Conservation (phyloP, 2,888 invertebrate genomes). For the Ceratothoa steindachneri region DNA sequence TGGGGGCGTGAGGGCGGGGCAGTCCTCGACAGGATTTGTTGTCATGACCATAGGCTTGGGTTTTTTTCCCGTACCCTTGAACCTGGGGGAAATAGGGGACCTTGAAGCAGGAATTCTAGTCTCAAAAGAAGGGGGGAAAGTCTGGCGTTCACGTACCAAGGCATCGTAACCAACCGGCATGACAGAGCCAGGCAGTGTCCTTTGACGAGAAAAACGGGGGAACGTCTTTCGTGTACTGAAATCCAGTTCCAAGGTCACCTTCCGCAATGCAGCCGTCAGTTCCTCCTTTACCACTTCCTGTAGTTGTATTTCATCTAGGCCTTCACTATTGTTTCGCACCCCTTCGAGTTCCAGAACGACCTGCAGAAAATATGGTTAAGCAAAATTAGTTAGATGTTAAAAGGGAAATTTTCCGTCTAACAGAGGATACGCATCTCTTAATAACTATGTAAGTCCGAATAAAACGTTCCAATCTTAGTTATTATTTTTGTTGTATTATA, state of each 20-base stretch:
- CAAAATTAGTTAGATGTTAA: background rate
- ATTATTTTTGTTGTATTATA: no score
- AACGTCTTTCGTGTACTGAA: slow-evolving; percentile 26
- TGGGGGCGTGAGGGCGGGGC: background rate
- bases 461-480: background rate
- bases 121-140: slow-evolving; percentile 38
- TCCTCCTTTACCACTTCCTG: slow-evolving; percentile 40
- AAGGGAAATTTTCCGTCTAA: background rate
- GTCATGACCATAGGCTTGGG: background rate
- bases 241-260: slow-evolving; percentile 35
- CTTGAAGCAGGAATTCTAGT: slow-evolving; percentile 9
- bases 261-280: slow-evolving; percentile 29
- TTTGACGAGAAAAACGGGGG: slow-evolving; percentile 31
- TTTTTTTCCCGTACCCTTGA: background rate
- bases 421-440: background rate
- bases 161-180: slow-evolving; percentile 46
- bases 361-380: no score
- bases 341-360: slow-evolving; percentile 39
- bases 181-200: slow-evolving; percentile 36
- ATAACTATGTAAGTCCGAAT: background rate
- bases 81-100: slow-evolving; percentile 2
- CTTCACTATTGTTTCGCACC: slow-evolving; percentile 38
- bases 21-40: background rate
- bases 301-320: slow-evolving; percentile 35
- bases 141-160: slow-evolving; percentile 47